phyloP scores from a whole-genome alignment of 2,888 invertebrate species.

The Papilio gigon region DNA sequence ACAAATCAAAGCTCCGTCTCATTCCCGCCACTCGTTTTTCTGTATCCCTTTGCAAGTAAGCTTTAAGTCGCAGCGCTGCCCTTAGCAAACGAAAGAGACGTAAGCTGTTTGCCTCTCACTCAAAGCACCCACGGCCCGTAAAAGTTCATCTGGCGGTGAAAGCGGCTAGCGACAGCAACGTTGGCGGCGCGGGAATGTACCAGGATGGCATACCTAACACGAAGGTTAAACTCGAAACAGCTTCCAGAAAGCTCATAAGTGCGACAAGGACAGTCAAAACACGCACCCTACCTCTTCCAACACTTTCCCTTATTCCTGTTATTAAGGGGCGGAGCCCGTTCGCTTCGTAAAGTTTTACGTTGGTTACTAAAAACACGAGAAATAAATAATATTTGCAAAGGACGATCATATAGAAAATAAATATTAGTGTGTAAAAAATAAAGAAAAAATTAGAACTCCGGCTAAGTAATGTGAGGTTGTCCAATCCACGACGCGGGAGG shows the following conservation, averaged over 20 bases:
- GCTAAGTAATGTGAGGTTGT: neutral
- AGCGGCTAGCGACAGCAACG: constrained; percentile 82
- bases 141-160: constrained; percentile 72
- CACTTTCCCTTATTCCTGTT: constrained; percentile 16
- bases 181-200: constrained; percentile 78
- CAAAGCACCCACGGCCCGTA: constrained; percentile 46
- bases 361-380: neutral
- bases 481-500: constrained; percentile 57
- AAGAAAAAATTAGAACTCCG: neutral
- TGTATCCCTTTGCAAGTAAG: constrained; percentile 4
- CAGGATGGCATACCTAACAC: constrained; percentile 57
- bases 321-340: constrained; percentile 20
- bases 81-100: constrained; percentile 47
- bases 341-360: constrained; percentile 21
- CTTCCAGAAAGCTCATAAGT: constrained; percentile 68
- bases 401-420: neutral
- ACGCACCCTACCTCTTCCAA: constrained; percentile 17
- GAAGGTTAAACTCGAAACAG: constrained; percentile 58
- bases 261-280: constrained; percentile 59
- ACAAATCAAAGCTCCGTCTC: neutral
- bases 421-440: neutral
- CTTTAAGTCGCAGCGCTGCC: constrained; percentile 17
- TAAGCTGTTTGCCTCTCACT: constrained; percentile 51
- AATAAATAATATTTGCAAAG: neutral
- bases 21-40: neutral